Conservation (phyloP, 37 sponge, comb jelly and placozoan species). For the Crambe crambe region DNA sequence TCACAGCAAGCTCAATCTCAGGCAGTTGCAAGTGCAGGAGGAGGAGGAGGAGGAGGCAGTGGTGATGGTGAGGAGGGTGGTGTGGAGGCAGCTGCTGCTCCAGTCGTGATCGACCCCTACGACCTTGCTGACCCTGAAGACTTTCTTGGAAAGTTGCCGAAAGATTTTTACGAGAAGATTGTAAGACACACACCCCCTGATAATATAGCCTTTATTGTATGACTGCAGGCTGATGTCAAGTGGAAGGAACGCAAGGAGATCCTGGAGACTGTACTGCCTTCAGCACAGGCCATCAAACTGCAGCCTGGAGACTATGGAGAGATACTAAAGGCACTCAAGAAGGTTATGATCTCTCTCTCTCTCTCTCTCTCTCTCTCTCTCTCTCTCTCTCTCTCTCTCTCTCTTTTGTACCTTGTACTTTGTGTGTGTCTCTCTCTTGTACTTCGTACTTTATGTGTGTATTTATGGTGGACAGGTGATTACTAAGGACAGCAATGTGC, state of each 20-base stretch:
- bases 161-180: slow-evolving; percentile 81
- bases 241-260: slow-evolving; percentile 95
- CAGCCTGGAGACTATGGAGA: slow-evolving; percentile 79
- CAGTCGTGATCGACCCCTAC: slow-evolving; percentile 75
- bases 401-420: background rate
- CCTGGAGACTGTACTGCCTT: slow-evolving; percentile 67
- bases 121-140: slow-evolving; percentile 90
- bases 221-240: slow-evolving; percentile 62
- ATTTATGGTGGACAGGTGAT: slow-evolving; percentile 59
- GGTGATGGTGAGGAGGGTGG: slow-evolving; percentile 26
- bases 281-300: slow-evolving; percentile 77
- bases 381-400: background rate
- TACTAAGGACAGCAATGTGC: slow-evolving; percentile 92
- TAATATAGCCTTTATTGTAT: too few relatives aligned
- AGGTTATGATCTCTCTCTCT: slow-evolving; percentile 48
- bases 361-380: background rate
- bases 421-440: background rate
- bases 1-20: slow-evolving; percentile 65
- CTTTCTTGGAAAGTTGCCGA: slow-evolving; percentile 69
- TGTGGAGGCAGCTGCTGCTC: slow-evolving; percentile 27
- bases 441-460: background rate
- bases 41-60: slow-evolving; percentile 38
- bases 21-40: slow-evolving; percentile 27
- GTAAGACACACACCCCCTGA: too few relatives aligned
- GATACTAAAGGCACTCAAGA: slow-evolving; percentile 67